Evolutionary conservation across 2,113 vertebrate genomes (phyloP).

Genomic region (Micronisus gabar): DNA sequence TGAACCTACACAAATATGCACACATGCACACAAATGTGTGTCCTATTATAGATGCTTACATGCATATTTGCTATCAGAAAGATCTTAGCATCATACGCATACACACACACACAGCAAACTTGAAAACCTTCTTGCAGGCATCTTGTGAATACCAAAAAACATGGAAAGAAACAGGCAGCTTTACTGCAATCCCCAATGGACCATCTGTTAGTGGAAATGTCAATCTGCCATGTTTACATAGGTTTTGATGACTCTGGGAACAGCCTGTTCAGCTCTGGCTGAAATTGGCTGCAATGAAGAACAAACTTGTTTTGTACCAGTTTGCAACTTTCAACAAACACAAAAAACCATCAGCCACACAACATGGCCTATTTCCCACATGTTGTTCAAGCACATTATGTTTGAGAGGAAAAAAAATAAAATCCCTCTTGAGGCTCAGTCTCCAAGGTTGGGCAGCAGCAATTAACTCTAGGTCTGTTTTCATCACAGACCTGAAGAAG

Average conservation of each 20-base stretch:
- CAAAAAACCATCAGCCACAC: slow-evolving; percentile 40
- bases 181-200: slow-evolving; percentile 46
- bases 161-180: slow-evolving; percentile 52
- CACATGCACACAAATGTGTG: slow-evolving; percentile 5
- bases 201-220: slow-evolving; percentile 65
- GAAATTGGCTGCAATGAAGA: slow-evolving; percentile 64
- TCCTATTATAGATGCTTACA: slow-evolving; percentile 12
- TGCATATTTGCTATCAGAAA: slow-evolving; percentile 42
- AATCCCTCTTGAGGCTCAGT: neutral
- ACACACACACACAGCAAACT: slow-evolving; percentile 24
- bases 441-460: neutral
- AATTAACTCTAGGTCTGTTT: slow-evolving; percentile 3
- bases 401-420: neutral
- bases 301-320: slow-evolving; percentile 68
- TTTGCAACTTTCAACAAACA: slow-evolving; percentile 67
- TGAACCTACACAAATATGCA: slow-evolving; percentile 39
- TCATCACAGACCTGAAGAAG: neutral
- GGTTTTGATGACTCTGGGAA: slow-evolving; percentile 69
- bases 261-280: slow-evolving; percentile 63
- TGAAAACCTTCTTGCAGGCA: slow-evolving; percentile 54
- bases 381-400: slow-evolving; percentile 12
- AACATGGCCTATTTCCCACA: slow-evolving; percentile 51
- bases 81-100: slow-evolving; percentile 14
- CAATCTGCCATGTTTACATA: slow-evolving; percentile 70
- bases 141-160: slow-evolving; percentile 59